Percentiles rank a stretch among this genome's conserved stretches.
phyloP scores from a whole-genome alignment of 1,140 invertebrate species.

The Coptotermes formosanus region DNA sequence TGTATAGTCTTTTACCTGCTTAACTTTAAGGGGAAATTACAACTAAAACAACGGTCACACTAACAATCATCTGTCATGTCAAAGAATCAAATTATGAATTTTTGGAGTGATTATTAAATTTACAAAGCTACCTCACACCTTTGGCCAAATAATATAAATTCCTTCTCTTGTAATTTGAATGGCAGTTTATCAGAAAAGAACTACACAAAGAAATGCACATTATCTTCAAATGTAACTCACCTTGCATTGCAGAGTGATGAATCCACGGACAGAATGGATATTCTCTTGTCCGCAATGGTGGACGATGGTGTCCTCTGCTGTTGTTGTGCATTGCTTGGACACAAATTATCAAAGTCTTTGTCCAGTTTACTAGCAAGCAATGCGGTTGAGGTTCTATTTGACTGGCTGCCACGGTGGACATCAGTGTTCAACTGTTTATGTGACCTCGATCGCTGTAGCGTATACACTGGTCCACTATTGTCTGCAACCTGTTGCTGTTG shows the following conservation, averaged over 20 bases:
- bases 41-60: too few species aligned
- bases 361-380: conserved; percentile 36
- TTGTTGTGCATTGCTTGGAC: conserved; percentile 38
- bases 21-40: too few species aligned
- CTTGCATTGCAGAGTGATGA: conserved; percentile 40
- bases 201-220: conserved; percentile 32
- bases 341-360: conserved; percentile 40
- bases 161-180: too few species aligned
- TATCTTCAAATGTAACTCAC: conserved; percentile 34
- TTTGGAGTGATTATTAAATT: too few species aligned
- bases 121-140: too few species aligned
- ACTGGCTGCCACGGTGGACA: conserved; percentile 55
- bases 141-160: too few species aligned
- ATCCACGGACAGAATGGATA: conserved; percentile 47
- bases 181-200: background rate
- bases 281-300: conserved; percentile 45
- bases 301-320: conserved; percentile 30
- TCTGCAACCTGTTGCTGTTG: conserved; percentile 46
- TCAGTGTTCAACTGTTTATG: conserved; percentile 78
- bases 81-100: too few species aligned
- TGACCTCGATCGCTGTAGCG: conserved; percentile 58
- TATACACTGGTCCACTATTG: conserved; percentile 49
- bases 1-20: too few species aligned
- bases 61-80: too few species aligned
- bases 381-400: conserved; percentile 40